Percentiles rank a stretch among this genome's conserved stretches.
Evolutionary conservation across 1,140 invertebrate species (phyloP).

Genomic region (Bombus affinis): DNA sequence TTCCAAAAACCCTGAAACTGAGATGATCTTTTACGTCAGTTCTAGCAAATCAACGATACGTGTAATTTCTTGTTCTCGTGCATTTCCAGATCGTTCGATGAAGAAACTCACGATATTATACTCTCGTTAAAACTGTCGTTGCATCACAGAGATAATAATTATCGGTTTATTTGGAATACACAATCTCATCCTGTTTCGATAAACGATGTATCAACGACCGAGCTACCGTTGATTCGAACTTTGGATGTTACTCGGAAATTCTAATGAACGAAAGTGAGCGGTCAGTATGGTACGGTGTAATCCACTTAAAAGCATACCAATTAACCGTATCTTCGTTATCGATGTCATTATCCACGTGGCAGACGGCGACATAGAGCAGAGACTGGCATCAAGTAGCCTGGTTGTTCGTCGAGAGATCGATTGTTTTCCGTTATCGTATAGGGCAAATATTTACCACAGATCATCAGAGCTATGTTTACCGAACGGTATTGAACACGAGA

Average conservation of each 20-base stretch:
- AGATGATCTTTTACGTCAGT: too few relatives aligned
- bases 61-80: too few relatives aligned
- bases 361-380: neutral
- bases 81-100: neutral
- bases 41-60: too few relatives aligned
- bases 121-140: neutral
- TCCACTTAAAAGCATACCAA: neutral
- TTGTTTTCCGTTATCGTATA: neutral
- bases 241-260: neutral
- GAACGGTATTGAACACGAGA: neutral
- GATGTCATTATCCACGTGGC: neutral
- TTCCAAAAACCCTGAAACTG: too few relatives aligned
- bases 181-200: neutral
- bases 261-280: neutral
- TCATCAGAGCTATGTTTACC: neutral
- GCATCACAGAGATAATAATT: neutral
- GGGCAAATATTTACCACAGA: conserved; percentile 4
- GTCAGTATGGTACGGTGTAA: neutral
- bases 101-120: neutral
- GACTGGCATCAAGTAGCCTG: neutral
- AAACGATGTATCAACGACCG: neutral
- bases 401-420: neutral
- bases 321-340: conserved; percentile 18
- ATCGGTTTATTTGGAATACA: neutral
- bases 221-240: too few relatives aligned